These are phyloP conservation scores for Glossosoma conforme DNA, from an alignment of 1,140 invertebrate species.

Conservation along the genomic window DNA sequence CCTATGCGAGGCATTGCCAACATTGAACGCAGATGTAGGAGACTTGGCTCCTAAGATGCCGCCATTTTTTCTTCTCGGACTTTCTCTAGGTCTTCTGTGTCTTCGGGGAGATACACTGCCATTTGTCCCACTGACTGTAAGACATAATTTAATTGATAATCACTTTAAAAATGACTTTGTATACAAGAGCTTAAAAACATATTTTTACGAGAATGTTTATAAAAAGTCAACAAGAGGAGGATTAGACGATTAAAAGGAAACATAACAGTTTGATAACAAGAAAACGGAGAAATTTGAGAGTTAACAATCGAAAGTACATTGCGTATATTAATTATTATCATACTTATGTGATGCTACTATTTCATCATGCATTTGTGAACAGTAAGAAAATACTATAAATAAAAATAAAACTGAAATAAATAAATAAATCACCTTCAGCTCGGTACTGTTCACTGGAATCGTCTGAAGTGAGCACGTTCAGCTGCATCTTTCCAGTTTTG, in stretches of 20 bases:
- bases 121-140: constrained; percentile 33
- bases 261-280: too few relatives aligned
- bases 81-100: constrained; percentile 60
- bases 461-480: constrained; percentile 59
- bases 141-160: background rate
- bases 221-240: too few relatives aligned
- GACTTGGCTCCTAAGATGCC: constrained; percentile 45
- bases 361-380: background rate
- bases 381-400: too few relatives aligned
- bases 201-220: too few relatives aligned
- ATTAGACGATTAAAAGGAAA: too few relatives aligned
- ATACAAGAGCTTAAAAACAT: too few relatives aligned
- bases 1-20: constrained; percentile 23
- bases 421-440: constrained; percentile 40
- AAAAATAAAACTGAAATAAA: too few relatives aligned
- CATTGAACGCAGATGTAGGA: constrained; percentile 38
- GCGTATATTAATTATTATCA: too few relatives aligned
- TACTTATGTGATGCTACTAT: background rate
- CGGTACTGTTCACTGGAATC: constrained; percentile 59
- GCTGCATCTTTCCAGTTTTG: constrained; percentile 46
- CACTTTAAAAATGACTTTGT: background rate
- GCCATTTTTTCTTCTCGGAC: constrained; percentile 57
- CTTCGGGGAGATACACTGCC: constrained; percentile 51
- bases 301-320: too few relatives aligned
- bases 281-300: too few relatives aligned